These are phyloP conservation scores for Drosophila kohkoa DNA, from an alignment of 1,140 invertebrate genomes.

Conservation along the genomic window DNA sequence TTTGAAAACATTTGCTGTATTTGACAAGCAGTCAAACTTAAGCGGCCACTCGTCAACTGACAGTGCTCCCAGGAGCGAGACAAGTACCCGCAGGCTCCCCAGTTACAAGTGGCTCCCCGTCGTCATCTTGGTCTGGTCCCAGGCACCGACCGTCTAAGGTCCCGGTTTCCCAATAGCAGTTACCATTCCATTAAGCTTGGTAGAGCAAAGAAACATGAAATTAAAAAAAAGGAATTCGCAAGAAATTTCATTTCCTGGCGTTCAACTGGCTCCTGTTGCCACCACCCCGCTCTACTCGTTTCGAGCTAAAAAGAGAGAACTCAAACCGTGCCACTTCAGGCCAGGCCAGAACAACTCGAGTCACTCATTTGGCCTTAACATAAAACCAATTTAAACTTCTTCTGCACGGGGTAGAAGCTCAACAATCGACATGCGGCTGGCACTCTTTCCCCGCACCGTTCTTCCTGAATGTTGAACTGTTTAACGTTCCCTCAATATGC, in stretches of 20 bases:
- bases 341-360: conserved; percentile 39
- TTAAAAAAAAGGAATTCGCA: conserved; percentile 62
- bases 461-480: conserved; percentile 37
- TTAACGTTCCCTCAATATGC: conserved; percentile 70
- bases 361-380: conserved; percentile 82
- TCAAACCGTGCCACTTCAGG: conserved; percentile 34
- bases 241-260: conserved; percentile 81
- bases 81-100: conserved; percentile 16
- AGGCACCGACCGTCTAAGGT: not conserved
- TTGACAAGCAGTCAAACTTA: conserved; percentile 81
- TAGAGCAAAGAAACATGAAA: conserved; percentile 51
- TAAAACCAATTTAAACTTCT: conserved; percentile 82
- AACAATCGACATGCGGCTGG: conserved; percentile 41
- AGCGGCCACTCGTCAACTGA: conserved; percentile 72
- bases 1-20: conserved; percentile 80
- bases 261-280: conserved; percentile 55
- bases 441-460: not conserved
- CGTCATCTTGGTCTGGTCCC: conserved; percentile 3
- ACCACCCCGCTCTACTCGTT: not conserved
- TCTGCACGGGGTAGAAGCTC: conserved; percentile 45
- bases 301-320: not conserved
- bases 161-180: conserved; percentile 26
- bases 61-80: conserved; percentile 46
- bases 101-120: conserved; percentile 17
- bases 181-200: conserved; percentile 49